Percentiles rank a stretch among this genome's conserved stretches.
These are phyloP conservation scores for Saccopteryx bilineata DNA, from an alignment of 2,113 vertebrate genomes.

Conservation along the genomic window DNA sequence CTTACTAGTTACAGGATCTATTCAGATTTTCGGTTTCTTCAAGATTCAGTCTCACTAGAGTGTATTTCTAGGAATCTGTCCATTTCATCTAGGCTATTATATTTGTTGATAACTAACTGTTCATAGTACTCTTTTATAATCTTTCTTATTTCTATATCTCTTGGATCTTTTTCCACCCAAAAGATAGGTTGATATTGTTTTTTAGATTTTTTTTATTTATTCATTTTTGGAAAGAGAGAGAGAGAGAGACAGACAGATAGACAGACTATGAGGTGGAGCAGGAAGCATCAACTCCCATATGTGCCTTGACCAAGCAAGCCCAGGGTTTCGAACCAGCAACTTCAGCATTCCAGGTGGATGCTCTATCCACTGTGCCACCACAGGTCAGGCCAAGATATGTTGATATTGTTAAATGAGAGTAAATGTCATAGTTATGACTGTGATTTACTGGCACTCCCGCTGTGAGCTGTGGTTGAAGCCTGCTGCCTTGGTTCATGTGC, in stretches of 20 bases:
- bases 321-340: too few species aligned
- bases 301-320: too few species aligned
- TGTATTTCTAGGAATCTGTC: conserved; percentile 16
- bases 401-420: too few species aligned
- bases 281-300: too few species aligned
- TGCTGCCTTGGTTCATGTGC: neutral
- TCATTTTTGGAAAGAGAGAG: too few species aligned
- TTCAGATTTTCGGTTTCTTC: conserved; percentile 20
- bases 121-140: neutral
- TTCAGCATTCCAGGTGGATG: too few species aligned
- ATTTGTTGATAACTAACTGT: neutral
- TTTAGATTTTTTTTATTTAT: too few species aligned
- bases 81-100: neutral
- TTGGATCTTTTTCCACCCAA: neutral
- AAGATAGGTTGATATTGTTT: neutral
- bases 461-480: neutral
- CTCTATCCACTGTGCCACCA: too few species aligned
- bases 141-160: neutral
- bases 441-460: neutral
- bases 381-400: too few species aligned
- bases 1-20: neutral
- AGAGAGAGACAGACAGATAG: too few species aligned
- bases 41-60: neutral
- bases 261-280: too few species aligned
- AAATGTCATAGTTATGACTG: neutral